A percentile compares a stretch with the other conserved stretches of the same genome.
Conservation (phyloP, 2,113 vertebrate species). For the Anthoscopus minutus region DNA sequence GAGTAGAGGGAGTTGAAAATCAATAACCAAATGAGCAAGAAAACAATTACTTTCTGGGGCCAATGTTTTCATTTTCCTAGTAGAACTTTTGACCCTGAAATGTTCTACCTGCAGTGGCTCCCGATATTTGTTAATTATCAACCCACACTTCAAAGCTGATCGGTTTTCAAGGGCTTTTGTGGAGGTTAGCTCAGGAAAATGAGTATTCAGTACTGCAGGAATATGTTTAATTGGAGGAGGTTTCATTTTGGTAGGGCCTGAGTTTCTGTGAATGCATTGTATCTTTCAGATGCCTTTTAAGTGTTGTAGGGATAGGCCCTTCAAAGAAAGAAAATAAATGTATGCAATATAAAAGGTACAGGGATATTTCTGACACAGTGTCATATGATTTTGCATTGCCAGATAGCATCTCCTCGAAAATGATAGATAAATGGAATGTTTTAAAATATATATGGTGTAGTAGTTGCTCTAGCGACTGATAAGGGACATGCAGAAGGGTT, state of each 20-base stretch:
- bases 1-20: background rate
- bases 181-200: conserved; percentile 51
- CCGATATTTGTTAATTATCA: conserved; percentile 57
- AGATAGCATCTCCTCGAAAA: conserved; percentile 49
- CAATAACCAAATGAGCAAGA: conserved; percentile 27
- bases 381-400: conserved; percentile 50
- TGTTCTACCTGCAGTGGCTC: conserved; percentile 43
- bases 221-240: conserved; percentile 43
- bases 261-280: background rate
- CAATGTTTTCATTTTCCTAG: conserved; percentile 46
- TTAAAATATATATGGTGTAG: conserved; percentile 53
- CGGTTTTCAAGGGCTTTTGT: conserved; percentile 40
- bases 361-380: conserved; percentile 51
- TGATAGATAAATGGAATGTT: conserved; percentile 49
- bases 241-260: conserved; percentile 21
- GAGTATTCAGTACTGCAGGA: background rate
- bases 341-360: conserved; percentile 52
- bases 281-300: conserved; percentile 31
- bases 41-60: conserved; percentile 49
- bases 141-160: conserved; percentile 45
- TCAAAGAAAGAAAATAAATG: conserved; percentile 59
- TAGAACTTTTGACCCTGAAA: conserved; percentile 53
- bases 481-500: conserved; percentile 27
- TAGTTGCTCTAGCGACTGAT: conserved; percentile 46
- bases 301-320: conserved; percentile 1